phyloP scores from a whole-genome alignment of 2,113 vertebrate genomes.

The Eolophus roseicapilla region DNA sequence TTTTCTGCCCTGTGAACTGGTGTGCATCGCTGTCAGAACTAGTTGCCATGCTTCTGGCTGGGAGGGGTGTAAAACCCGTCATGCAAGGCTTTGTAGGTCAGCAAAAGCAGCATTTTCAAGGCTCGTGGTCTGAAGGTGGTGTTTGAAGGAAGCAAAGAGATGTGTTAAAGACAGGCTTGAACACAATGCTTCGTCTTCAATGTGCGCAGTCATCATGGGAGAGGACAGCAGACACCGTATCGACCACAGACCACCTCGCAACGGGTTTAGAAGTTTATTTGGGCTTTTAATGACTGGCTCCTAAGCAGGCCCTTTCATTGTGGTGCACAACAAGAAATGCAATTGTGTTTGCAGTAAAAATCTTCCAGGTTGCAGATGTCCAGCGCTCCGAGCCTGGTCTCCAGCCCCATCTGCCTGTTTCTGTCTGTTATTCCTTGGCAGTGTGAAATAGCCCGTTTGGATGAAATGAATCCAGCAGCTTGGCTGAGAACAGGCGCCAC shows the following conservation, averaged over 20 bases:
- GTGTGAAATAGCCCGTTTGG: background rate
- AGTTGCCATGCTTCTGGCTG: background rate
- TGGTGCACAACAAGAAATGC: background rate
- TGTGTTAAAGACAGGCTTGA: background rate
- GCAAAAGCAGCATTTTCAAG: background rate
- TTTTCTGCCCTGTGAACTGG: background rate
- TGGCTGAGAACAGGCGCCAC: background rate
- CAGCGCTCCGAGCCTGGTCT: background rate
- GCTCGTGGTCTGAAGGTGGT: background rate
- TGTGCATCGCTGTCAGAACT: background rate
- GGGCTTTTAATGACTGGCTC: background rate
- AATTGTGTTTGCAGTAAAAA: background rate
- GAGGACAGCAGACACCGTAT: background rate
- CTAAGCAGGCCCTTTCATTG: background rate
- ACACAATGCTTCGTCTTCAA: background rate
- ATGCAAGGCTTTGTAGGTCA: background rate
- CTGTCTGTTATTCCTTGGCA: background rate
- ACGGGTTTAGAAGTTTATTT: background rate
- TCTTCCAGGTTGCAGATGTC: background rate
- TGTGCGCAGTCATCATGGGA: background rate
- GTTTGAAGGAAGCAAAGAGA: background rate
- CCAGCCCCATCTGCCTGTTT: background rate
- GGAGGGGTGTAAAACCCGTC: background rate
- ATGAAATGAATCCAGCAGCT: background rate
- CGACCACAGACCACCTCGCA: background rate